These are phyloP conservation scores for Drosophila lini DNA, from an alignment of 1,140 invertebrate genomes.

Conservation along the genomic window DNA sequence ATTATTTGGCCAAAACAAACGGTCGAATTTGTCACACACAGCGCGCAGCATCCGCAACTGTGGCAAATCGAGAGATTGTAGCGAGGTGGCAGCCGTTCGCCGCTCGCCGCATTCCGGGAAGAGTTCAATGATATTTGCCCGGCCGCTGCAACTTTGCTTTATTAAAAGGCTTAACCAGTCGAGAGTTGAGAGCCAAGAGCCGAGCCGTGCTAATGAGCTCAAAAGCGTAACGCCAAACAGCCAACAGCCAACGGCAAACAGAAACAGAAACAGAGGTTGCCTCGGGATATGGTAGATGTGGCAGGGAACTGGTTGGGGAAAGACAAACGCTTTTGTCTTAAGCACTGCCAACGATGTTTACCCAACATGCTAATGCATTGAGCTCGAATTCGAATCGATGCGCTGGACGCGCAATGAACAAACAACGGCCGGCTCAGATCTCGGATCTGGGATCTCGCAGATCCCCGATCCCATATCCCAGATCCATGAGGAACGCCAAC, in stretches of 20 bases:
- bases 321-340: slow-evolving; percentile 73
- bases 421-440: slow-evolving; percentile 51
- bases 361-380: slow-evolving; percentile 79
- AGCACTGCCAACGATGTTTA: slow-evolving; percentile 76
- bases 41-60: slow-evolving; percentile 32
- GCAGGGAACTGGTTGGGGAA: slow-evolving; percentile 10
- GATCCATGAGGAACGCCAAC: slow-evolving; percentile 23
- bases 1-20: slow-evolving; percentile 61
- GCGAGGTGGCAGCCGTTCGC: slow-evolving; percentile 21
- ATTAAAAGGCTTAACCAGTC: slow-evolving; percentile 84
- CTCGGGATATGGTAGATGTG: not conserved
- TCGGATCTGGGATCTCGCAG: slow-evolving; percentile 23
- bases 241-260: slow-evolving; percentile 53
- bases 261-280: slow-evolving; percentile 20
- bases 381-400: slow-evolving; percentile 61
- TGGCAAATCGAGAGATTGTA: slow-evolving; percentile 51
- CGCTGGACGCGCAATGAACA: slow-evolving; percentile 61
- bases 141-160: slow-evolving; percentile 68
- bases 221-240: slow-evolving; percentile 78
- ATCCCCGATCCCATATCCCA: not conserved
- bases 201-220: slow-evolving; percentile 74
- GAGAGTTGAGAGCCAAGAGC: slow-evolving; percentile 55
- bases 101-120: slow-evolving; percentile 65
- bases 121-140: slow-evolving; percentile 76
- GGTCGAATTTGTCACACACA: slow-evolving; percentile 70